phyloP scores from a whole-genome alignment of 2,888 invertebrate species.

The Andrena hattorfiana region DNA sequence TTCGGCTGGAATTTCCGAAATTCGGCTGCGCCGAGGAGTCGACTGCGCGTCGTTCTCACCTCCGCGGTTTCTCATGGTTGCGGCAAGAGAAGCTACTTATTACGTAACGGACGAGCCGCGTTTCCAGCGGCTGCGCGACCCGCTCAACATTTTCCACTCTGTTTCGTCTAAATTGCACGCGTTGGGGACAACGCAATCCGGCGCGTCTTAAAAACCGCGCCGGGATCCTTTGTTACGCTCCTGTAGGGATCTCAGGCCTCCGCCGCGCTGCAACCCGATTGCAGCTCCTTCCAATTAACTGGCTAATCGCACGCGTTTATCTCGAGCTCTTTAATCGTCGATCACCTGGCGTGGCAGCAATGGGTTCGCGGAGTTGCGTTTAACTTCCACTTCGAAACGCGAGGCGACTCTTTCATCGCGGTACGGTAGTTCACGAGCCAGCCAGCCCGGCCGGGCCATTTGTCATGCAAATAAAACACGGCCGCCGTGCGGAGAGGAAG shows the following conservation, averaged over 20 bases:
- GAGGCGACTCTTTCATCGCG: constrained; percentile 27
- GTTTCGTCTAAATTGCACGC: constrained; percentile 53
- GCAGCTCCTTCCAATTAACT: background rate
- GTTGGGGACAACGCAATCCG: constrained; percentile 21
- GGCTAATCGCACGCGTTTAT: background rate
- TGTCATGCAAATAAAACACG: constrained; percentile 26
- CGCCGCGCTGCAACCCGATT: constrained; percentile 5
- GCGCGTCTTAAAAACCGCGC: constrained; percentile 5
- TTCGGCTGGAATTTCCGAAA: background rate
- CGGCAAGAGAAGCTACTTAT: constrained; percentile 66
- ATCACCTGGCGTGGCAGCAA: background rate
- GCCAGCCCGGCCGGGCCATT: constrained; percentile 10
- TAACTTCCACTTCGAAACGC: background rate
- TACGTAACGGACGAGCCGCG: constrained; percentile 68
- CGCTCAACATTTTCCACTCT: constrained; percentile 64
- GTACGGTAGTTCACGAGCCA: background rate
- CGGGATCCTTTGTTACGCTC: constrained; percentile 14
- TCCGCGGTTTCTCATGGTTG: constrained; percentile 66
- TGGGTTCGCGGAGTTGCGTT: background rate
- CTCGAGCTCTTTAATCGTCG: background rate
- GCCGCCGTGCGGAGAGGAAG: background rate
- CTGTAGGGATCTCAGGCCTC: background rate
- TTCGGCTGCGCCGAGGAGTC: background rate
- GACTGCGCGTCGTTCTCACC: constrained; percentile 54
- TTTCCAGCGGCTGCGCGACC: constrained; percentile 66